Evolutionary conservation across 35 echinoderm and acorn worm species (phyloP).

Genomic region (Lytechinus variegatus): DNA sequence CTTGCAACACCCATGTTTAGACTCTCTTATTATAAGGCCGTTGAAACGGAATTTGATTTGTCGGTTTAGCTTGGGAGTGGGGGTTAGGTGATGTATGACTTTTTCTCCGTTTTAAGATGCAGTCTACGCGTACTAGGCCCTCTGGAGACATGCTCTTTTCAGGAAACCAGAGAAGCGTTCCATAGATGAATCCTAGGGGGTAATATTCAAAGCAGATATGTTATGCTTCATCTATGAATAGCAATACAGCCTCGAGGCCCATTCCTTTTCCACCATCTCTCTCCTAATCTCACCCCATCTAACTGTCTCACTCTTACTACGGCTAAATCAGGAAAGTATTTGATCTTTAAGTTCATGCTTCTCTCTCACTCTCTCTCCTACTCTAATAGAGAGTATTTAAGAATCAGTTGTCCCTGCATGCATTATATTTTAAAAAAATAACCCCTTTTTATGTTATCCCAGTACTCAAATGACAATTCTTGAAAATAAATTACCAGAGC

Average conservation of each 20-base stretch:
- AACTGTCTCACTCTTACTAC: neutral
- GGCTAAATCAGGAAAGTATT: neutral
- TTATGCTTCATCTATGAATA: slow-evolving; percentile 13
- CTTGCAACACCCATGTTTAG: neutral
- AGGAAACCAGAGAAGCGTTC: neutral
- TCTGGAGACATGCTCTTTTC: neutral
- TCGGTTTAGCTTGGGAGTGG: neutral
- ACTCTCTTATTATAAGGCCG: neutral
- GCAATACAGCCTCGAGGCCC: neutral
- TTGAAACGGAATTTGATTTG: neutral
- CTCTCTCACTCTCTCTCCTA: too few relatives aligned
- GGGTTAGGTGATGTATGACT: neutral
- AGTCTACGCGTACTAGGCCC: neutral
- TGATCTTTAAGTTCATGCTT: neutral
- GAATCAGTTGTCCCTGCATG: too few relatives aligned
- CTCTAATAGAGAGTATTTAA: too few relatives aligned
- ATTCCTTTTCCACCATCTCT: neutral
- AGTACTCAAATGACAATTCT: too few relatives aligned
- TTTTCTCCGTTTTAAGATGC: neutral
- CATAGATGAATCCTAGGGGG: neutral
- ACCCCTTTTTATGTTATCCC: too few relatives aligned
- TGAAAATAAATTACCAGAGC: too few relatives aligned
- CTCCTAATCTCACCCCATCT: neutral
- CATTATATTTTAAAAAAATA: too few relatives aligned
- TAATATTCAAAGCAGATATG: slow-evolving; percentile 13